Conservation (phyloP, 1,140 invertebrate species). For the Kradibia gibbosae region DNA sequence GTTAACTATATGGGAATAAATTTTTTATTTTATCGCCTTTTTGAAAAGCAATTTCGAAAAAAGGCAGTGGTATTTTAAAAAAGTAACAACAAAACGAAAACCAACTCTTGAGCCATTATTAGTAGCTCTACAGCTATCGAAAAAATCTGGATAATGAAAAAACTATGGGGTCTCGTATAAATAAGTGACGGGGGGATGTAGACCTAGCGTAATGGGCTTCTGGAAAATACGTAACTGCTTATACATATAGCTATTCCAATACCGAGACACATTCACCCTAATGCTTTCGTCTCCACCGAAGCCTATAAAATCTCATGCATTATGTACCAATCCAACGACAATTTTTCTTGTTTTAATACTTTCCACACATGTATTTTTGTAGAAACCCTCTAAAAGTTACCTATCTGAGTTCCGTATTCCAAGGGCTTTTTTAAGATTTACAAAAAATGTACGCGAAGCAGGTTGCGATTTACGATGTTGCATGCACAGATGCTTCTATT, state of each 20-base stretch:
- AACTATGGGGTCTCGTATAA: no score
- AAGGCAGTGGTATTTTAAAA: no score
- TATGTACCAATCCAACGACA: constrained; percentile 56
- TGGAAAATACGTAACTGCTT: neutral
- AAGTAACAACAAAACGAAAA: no score
- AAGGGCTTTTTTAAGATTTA: neutral
- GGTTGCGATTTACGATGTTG: neutral
- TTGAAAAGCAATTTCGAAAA: no score
- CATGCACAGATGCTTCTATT: neutral
- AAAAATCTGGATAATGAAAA: no score
- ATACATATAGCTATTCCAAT: constrained; percentile 7
- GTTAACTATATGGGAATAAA: no score
- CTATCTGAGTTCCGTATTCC: neutral
- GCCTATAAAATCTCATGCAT: constrained; percentile 54
- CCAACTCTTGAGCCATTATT: no score
- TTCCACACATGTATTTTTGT: neutral
- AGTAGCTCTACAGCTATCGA: no score
- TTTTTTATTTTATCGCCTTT: no score
- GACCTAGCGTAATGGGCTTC: no score
- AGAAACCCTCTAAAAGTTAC: no score
- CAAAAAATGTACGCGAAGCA: neutral
- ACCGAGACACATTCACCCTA: neutral
- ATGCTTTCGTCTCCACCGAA: neutral
- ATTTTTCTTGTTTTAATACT: constrained; percentile 31
- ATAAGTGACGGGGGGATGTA: no score